A percentile compares a stretch with the other conserved stretches of the same genome.
phyloP scores from a whole-genome alignment of 2,113 vertebrate genomes.

The Excalfactoria chinensis region DNA sequence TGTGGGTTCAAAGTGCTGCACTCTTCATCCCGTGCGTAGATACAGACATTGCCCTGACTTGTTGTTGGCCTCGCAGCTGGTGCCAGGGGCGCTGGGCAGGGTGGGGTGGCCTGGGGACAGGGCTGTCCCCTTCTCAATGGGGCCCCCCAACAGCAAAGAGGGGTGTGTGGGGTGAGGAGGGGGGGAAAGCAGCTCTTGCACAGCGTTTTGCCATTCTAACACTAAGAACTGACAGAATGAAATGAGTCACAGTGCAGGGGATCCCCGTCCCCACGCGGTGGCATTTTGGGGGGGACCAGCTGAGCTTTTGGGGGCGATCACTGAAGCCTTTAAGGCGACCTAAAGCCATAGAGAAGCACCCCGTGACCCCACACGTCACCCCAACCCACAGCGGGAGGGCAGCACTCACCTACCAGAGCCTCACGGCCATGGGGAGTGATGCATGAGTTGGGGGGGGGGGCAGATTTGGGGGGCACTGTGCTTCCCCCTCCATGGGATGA shows the following conservation, averaged over 20 bases:
- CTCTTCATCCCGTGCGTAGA: background rate
- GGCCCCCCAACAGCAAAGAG: accelerated
- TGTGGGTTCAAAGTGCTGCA: background rate
- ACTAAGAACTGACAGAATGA: background rate
- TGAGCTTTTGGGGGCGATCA: background rate
- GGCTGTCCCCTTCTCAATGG: background rate
- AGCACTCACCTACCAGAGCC: constrained; percentile 59
- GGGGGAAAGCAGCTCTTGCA: background rate
- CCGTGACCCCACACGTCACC: background rate
- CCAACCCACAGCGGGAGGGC: background rate
- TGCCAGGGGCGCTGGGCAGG: background rate
- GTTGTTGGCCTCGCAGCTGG: background rate
- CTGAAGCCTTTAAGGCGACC: background rate
- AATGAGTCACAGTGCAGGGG: background rate
- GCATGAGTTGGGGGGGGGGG: background rate
- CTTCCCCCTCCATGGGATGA: background rate
- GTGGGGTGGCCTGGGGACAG: background rate
- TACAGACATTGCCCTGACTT: background rate
- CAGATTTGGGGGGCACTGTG: background rate
- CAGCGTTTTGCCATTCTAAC: background rate
- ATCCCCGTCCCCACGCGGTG: background rate
- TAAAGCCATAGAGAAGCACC: background rate
- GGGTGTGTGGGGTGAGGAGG: too few relatives aligned
- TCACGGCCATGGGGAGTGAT: too few relatives aligned
- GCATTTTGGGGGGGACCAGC: background rate